Base-by-base conservation (phyloP, 2,888 invertebrate species). In the Phyllotreta striolata region DNA sequence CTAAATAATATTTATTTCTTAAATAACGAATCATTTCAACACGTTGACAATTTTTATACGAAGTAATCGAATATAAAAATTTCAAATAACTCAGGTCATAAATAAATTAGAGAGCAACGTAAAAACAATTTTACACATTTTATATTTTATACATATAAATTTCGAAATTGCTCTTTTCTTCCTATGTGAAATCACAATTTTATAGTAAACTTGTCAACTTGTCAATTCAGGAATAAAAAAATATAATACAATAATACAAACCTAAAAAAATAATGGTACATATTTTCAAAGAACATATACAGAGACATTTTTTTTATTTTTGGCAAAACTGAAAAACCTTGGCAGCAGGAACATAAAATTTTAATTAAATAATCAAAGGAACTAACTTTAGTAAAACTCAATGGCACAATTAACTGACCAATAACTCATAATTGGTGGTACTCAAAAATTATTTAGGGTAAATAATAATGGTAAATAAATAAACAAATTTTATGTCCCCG, bases 181-280 rank as follows among this genome's bases (percentile, higher is more conserved):
- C 24, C 24, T 3, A 24, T 24, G 24, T 24, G 24, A 24, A 24
- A 24, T 24, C 24, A 24, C 24, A 24, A 24, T 10, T n/a, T 2
- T 44, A 47, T 4, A 47, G 5, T 49, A 35, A 10, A 35, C 35
- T 49, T 49, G 49, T 41, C 59, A 59, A 59, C 40, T 40, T 51
- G 51, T 59, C 51, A 41, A 41, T 14, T 12, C 12, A 58, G 34
- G 49, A n/a, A 66, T 64, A 70, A 60, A 66, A 70, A 67, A 66
- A 70, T 69, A 66, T 24, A 24, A 24, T 66, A 69, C 66, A 65
- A 13, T 60, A 54, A 67, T 47, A 65, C 60, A 67, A 65, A 67
- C 55, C 51, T 56, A 51, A 58, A 67, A 62, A 57, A 59, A 59
- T 59, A 51, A 41, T 51, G 44, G 40, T 49, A 58, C 58, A 62